Base-by-base conservation (phyloP, 2,113 vertebrate species). In the Nothoprocta pentlandii region DNA sequence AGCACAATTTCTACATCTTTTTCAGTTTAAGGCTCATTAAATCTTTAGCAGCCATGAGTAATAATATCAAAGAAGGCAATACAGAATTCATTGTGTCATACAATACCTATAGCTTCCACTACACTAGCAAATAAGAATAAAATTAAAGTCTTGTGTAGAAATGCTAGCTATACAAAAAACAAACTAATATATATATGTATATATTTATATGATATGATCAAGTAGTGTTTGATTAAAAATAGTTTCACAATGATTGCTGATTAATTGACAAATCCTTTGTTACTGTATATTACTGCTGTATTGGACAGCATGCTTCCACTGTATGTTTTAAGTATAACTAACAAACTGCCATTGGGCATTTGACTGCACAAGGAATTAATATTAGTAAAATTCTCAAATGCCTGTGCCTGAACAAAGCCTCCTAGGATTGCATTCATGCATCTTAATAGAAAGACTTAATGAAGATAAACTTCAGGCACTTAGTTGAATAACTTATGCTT, bases 1-100 rank as follows among this genome's bases (percentile, higher is more conserved):
- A 96, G 94, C 93, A 96, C 47, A 94, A 84, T 90, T 90, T 86
- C 92, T 95, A 95, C 94, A 96, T 95, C 77, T 96, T 97, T 95
- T 97, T 95, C 66, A 74, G 88, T 90, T 96, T 96, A 97, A 84
- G 83, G 78, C 53, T 95, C 92, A 95, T 96, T 96, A 97, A 92
- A 93, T 90, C 88, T 89, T 94, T 84, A 96, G 80, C 80, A 95
- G 83, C 10, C 90, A 75, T 71, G 80, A 84, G 93, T 95, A 96
- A 92, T 44, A 92, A 66, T 92, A 95, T 93, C 83, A 94, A 92
- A 95, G 90, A 88, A 92, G 93, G 94, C 95, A 96, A 92, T 94
- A 73, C 21, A 84, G 53, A 80, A 89, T 91, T 94, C 82, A 76
- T 42, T 93, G 68, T 95, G 94, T 94, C 83, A 95, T 94, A 84